Conservation (phyloP, 1,140 invertebrate species). For the Apis laboriosa region DNA sequence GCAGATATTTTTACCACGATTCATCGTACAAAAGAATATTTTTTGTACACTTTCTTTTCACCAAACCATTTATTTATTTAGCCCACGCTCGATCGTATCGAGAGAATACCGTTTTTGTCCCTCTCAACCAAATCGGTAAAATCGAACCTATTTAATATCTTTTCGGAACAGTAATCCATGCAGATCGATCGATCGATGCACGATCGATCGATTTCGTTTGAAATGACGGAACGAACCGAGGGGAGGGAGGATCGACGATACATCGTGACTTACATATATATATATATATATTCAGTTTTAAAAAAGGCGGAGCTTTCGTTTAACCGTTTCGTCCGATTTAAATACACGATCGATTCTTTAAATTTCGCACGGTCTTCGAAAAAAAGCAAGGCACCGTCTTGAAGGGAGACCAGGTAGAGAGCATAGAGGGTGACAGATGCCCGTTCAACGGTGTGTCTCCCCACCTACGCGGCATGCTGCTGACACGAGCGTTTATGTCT, state of each 20-base stretch:
- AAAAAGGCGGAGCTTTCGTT: not conserved
- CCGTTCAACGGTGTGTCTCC: constrained; percentile 65
- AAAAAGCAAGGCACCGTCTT: constrained; percentile 35
- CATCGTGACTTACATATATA: not conserved
- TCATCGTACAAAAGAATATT: constrained; percentile 30
- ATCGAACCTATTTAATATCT: constrained; percentile 19
- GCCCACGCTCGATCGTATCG: constrained; percentile 63
- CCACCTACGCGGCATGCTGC: constrained; percentile 68
- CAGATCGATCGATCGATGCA: not conserved
- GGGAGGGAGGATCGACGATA: no score
- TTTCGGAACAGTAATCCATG: not conserved
- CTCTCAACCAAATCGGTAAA: constrained; percentile 48
- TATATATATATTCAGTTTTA: no score
- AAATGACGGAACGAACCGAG: not conserved
- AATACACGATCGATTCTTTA: constrained; percentile 14
- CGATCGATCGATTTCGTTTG: not conserved
- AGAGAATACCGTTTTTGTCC: constrained; percentile 20
- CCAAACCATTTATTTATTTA: constrained; percentile 45
- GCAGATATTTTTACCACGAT: constrained; percentile 54
- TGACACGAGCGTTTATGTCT: constrained; percentile 78
- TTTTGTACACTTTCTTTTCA: constrained; percentile 7
- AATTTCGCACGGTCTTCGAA: constrained; percentile 31
- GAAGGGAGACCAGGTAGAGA: constrained; percentile 48
- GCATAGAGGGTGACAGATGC: constrained; percentile 68
- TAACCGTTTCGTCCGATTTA: not conserved